These are phyloP conservation scores for Coreoperca whiteheadi DNA, from an alignment of 2,113 vertebrate species.

Conservation along the genomic window DNA sequence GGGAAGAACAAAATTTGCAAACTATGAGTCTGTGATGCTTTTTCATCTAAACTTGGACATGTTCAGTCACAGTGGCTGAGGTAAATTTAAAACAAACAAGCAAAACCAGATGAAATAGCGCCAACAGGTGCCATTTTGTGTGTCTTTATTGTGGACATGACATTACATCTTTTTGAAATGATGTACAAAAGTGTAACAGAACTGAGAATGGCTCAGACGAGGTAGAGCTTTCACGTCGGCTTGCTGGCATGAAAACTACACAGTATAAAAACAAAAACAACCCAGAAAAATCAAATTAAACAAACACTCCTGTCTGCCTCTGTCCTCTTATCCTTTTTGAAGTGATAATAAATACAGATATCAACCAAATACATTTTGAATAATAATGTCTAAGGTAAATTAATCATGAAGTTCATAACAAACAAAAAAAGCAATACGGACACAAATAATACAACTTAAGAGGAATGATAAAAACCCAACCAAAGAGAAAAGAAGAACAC, in stretches of 20 bases:
- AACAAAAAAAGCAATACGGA: slow-evolving; percentile 65
- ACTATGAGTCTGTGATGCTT: slow-evolving; percentile 28
- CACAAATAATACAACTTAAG: slow-evolving; percentile 74
- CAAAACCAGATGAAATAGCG: slow-evolving; percentile 49
- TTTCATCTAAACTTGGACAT: slow-evolving; percentile 61
- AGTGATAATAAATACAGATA: slow-evolving; percentile 94
- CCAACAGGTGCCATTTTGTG: slow-evolving; percentile 79
- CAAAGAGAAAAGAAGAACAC: slow-evolving; percentile 67
- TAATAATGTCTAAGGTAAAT: slow-evolving; percentile 85
- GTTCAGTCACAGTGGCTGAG: slow-evolving; percentile 38
- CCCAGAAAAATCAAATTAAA: slow-evolving; percentile 71
- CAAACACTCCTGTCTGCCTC: slow-evolving; percentile 70
- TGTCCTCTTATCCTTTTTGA: slow-evolving; percentile 85
- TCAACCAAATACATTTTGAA: slow-evolving; percentile 89
- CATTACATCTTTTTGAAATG: slow-evolving; percentile 89
- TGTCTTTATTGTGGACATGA: slow-evolving; percentile 95
- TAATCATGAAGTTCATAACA: slow-evolving; percentile 85
- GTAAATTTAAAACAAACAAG: slow-evolving; percentile 53
- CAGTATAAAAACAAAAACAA: slow-evolving; percentile 74
- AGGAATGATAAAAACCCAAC: slow-evolving; percentile 69
- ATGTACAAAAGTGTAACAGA: slow-evolving; percentile 89
- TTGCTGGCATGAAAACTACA: slow-evolving; percentile 87
- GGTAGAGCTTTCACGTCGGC: slow-evolving; percentile 92
- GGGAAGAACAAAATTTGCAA: slow-evolving; percentile 30
- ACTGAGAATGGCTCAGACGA: slow-evolving; percentile 92